phyloP scores from a whole-genome alignment of 1,140 invertebrate species.

The Subanguina moxae region DNA sequence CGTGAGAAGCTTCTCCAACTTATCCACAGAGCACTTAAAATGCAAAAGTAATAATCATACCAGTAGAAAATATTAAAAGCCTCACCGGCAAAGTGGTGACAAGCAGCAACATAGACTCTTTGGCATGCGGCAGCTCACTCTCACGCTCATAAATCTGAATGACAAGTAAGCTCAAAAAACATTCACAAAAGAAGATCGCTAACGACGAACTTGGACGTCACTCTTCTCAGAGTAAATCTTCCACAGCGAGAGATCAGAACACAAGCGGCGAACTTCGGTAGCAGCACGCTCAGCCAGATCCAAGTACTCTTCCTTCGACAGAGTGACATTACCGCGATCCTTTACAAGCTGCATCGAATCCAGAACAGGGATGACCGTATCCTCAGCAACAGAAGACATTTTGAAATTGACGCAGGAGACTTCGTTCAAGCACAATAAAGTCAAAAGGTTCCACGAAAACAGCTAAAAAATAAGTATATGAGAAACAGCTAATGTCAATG shows the following conservation, averaged over 20 bases:
- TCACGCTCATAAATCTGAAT: slow-evolving; percentile 16
- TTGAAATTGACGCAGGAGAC: no score
- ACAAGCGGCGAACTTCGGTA: not conserved
- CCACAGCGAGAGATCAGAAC: slow-evolving; percentile 8
- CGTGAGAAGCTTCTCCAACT: slow-evolving; percentile 15
- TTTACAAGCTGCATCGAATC: slow-evolving; percentile 3
- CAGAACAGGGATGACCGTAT: not conserved
- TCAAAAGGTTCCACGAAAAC: no score
- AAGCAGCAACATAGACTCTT: slow-evolving; percentile 16
- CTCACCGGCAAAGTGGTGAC: not conserved
- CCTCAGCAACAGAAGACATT: not conserved
- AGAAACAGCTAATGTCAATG: no score
- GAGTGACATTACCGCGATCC: slow-evolving; percentile 5
- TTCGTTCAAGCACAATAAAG: no score
- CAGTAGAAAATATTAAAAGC: not conserved
- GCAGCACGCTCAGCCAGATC: slow-evolving; percentile 2
- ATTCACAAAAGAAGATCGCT: not conserved
- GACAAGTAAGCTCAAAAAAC: not conserved
- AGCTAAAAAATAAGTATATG: no score
- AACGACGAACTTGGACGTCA: not conserved
- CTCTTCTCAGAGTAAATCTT: not conserved
- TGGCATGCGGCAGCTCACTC: slow-evolving; percentile 10
- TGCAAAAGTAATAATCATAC: not conserved
- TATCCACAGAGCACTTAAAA: not conserved
- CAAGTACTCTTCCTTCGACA: not conserved